Percentiles rank a stretch among this genome's conserved stretches.
Evolutionary conservation across 2,797 vertebrate species (phyloP).

Genomic region (Muscicapa comitata): DNA sequence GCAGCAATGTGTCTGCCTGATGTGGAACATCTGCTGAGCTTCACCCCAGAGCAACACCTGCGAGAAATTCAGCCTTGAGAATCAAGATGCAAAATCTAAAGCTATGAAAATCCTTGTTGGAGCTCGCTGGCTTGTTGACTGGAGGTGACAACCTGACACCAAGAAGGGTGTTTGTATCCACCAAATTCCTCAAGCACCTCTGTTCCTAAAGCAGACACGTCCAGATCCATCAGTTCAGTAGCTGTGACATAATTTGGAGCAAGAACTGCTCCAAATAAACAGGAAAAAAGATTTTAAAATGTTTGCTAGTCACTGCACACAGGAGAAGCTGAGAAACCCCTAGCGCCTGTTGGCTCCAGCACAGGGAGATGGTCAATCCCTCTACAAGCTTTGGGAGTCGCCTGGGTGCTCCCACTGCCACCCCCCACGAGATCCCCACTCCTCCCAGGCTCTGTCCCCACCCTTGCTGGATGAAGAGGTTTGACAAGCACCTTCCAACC

Average conservation of each 20-base stretch:
- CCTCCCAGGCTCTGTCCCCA: not conserved
- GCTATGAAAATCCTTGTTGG: not conserved
- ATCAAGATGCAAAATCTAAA: not conserved
- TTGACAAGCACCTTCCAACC: not conserved
- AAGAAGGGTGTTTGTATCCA: accelerated
- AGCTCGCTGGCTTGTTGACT: accelerated
- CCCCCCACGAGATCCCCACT: not conserved
- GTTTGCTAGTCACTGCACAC: not conserved
- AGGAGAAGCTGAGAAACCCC: not conserved
- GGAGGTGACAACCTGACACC: not conserved
- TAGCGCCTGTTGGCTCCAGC: not conserved
- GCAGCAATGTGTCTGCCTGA: not conserved
- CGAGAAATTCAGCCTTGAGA: not conserved
- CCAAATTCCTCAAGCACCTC: accelerated
- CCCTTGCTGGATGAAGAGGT: not conserved
- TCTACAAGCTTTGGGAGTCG: not conserved
- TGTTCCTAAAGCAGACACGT: accelerated
- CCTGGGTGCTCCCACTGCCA: accelerated
- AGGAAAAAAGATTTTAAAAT: not conserved
- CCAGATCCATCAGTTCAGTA: not conserved
- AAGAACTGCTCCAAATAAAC: not conserved
- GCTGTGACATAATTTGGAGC: not conserved
- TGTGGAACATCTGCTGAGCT: not conserved
- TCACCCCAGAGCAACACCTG: not conserved
- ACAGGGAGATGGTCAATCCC: not conserved